Base-by-base conservation (phyloP, 2,113 vertebrate species). In the Callochromis pleurospilus region DNA sequence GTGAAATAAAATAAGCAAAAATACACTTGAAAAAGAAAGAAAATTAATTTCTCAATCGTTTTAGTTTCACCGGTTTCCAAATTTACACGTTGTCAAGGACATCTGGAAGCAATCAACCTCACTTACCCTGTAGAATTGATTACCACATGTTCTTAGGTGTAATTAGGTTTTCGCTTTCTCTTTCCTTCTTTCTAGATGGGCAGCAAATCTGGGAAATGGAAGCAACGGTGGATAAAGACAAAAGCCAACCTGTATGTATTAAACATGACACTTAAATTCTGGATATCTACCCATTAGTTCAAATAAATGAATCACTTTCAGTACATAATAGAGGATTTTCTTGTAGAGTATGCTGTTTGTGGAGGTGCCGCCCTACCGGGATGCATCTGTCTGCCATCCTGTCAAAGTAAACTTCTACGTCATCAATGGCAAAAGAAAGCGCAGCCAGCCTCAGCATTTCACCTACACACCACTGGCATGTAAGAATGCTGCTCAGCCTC, bases 171-270 rank as follows among this genome's bases (percentile, higher is more conserved):
- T 58, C 9, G 5, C 4, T 77, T 49, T 82, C 9, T 87, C 13
- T 53, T 21, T 53, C 3, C 90, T 89, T 90, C 31, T 82, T 96
- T 95, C 40, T 91, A 99, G 99, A 99, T 93, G 98, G 99, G 24
- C 98, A 99, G 94, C 99, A 99, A 83, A 97, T 98, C 87, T 99
- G 99, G 99, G 99, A 99, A 93, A 97, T 97, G 96, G 99, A 99
- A 88, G 98, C 99, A 9, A 98, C 98, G 0, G 98, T 99, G 93
- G 99, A 99, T 95, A 99, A 99, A 95, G 99, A 99, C 83, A 99
- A 99, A 94, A 99, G 99, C 95, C 99, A 99, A 90, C 96, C 98
- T 51, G 99, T 99, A 96, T 96, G 98, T 97, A 73, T 83, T 6
- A n/a, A 6, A 19, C 79, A 70, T 2, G 7, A n/a, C 1, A 19